Evolutionary conservation across 2,797 vertebrate species (phyloP).

Genomic region (Smutsia temminckii): DNA sequence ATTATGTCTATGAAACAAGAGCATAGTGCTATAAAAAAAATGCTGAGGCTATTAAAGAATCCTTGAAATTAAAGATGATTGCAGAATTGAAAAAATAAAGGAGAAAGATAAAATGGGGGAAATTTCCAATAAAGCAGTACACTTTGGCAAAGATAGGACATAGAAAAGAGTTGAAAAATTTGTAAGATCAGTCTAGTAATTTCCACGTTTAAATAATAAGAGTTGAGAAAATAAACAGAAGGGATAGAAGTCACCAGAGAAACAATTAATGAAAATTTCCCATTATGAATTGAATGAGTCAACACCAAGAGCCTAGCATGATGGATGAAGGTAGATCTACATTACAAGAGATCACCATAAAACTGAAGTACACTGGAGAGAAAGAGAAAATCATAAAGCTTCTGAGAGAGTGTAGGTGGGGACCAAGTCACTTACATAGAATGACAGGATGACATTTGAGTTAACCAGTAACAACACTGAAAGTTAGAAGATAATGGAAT

Average conservation of each 20-base stretch:
- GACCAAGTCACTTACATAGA: background rate
- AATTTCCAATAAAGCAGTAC: background rate
- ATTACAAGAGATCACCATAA: background rate
- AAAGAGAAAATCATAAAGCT: background rate
- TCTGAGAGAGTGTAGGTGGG: background rate
- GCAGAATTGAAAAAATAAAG: background rate
- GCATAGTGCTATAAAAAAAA: background rate
- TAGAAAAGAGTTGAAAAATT: background rate
- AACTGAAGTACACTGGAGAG: background rate
- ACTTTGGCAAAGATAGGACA: constrained; percentile 10
- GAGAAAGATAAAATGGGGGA: background rate
- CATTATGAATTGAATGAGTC: background rate
- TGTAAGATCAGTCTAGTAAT: background rate
- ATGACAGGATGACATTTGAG: background rate
- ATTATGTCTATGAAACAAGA: constrained; percentile 25
- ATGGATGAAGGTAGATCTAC: background rate
- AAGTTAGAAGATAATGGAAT: background rate
- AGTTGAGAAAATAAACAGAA: background rate
- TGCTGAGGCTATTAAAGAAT: background rate
- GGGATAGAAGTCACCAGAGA: background rate
- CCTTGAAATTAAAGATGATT: background rate
- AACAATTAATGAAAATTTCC: background rate
- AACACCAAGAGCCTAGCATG: background rate
- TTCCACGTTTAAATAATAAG: background rate
- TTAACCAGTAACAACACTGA: background rate